Evolutionary conservation across 1,140 invertebrate genomes (phyloP).

Genomic region (Sarcophaga peregrina): DNA sequence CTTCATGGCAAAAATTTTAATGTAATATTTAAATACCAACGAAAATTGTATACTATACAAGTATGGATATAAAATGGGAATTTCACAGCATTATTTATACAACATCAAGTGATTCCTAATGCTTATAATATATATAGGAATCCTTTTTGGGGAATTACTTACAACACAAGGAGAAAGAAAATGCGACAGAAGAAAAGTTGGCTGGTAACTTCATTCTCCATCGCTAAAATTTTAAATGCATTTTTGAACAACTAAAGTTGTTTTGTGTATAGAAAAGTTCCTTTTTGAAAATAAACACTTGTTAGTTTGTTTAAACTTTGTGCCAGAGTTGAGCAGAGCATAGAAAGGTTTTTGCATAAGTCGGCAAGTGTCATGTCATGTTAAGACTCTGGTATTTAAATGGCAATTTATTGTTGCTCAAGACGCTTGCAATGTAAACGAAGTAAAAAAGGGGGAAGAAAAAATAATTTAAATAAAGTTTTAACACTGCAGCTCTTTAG

Average conservation of each 20-base stretch:
- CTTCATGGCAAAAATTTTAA: too few relatives aligned
- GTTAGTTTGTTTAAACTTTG: slow-evolving; percentile 30
- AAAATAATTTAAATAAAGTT: slow-evolving; percentile 22
- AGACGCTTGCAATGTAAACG: neutral
- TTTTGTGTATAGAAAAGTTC: slow-evolving; percentile 22
- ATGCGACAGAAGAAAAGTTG: neutral
- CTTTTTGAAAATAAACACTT: slow-evolving; percentile 41
- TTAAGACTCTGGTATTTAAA: slow-evolving; percentile 45
- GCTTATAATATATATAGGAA: neutral
- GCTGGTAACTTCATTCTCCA: too few relatives aligned
- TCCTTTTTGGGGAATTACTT: slow-evolving; percentile 7
- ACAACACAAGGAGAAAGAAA: neutral
- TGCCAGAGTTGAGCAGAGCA: neutral
- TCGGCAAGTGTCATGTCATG: slow-evolving; percentile 36
- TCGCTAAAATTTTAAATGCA: slow-evolving; percentile 12
- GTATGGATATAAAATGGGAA: too few relatives aligned
- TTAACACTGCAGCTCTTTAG: slow-evolving; percentile 13
- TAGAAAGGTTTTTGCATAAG: slow-evolving; percentile 22
- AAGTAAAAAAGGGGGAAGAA: slow-evolving; percentile 7
- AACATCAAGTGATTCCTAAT: too few relatives aligned
- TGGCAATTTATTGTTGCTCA: slow-evolving; percentile 43
- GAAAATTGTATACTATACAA: too few relatives aligned
- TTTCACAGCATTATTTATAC: too few relatives aligned
- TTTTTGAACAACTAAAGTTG: slow-evolving; percentile 30
- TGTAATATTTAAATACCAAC: too few relatives aligned